Percentiles rank a stretch among this genome's conserved stretches.
These are phyloP conservation scores for Diadumene lineata DNA, from an alignment of 92 coral and sea anemone species.

Conservation along the genomic window DNA sequence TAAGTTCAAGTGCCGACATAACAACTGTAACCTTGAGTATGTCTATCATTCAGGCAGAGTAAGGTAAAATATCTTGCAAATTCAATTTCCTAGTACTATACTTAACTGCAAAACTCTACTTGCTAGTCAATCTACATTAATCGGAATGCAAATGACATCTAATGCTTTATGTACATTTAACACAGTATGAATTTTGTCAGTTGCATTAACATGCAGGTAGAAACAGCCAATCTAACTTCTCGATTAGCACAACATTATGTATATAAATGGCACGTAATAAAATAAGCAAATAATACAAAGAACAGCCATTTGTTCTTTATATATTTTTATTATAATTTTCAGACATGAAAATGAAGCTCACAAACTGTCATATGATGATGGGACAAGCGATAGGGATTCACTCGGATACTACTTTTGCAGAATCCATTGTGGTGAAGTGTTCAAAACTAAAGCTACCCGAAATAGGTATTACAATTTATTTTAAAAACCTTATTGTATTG, in stretches of 20 bases:
- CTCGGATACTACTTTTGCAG: constrained; percentile 43
- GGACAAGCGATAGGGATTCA: constrained; percentile 27
- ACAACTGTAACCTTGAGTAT: constrained; percentile 36
- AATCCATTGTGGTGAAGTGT: constrained; percentile 41
- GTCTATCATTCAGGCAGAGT: constrained; percentile 50
- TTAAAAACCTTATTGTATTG: too few species aligned
- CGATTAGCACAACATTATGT: too few species aligned
- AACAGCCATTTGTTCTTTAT: neutral
- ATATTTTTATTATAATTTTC: neutral
- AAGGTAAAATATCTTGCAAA: constrained; percentile 45
- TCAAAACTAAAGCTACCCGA: constrained; percentile 44
- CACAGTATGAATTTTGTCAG: too few species aligned
- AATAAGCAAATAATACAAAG: constrained; percentile 3
- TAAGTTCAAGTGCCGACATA: constrained; percentile 40
- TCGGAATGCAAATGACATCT: too few species aligned
- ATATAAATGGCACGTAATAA: too few species aligned
- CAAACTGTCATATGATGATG: constrained; percentile 10
- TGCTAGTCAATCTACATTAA: too few species aligned
- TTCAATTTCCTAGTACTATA: too few species aligned
- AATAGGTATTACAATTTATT: constrained; percentile 34
- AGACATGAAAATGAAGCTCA: constrained; percentile 60
- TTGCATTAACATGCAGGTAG: too few species aligned
- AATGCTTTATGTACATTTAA: too few species aligned
- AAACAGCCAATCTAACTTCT: too few species aligned
- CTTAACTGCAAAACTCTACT: too few species aligned